Evolutionary conservation across 2,888 invertebrate genomes (phyloP), one percentile per base, ranked within the genome.

Genomic region (Melikaiella ostensackeni): DNA sequence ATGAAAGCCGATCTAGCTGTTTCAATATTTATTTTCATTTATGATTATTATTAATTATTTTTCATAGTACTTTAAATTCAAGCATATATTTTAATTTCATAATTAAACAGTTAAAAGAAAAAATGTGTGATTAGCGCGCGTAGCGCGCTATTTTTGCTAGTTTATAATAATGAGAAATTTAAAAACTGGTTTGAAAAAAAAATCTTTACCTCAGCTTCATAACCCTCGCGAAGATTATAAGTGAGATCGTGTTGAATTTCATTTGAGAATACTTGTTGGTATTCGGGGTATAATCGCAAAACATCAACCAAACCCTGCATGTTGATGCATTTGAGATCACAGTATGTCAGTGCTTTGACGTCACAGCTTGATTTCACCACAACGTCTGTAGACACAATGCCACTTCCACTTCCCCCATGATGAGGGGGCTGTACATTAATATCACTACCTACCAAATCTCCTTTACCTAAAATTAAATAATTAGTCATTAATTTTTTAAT

Each of bases 161-260:
- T 30, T 30, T 30, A 30, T 42, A 2, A 13, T 38, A 35, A 8
- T 35, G 8, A 8, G 8, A 13, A 13, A 13, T 2, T 38, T 13
- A 42, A 16, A 16, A 42, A 42, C 16, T 16, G 16, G 0, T 42
- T 16, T 16, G 16, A 38, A 16, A 16, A 42, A 1, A 13, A 42
- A 42, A 0, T 42, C 42, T 16, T 82, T 90, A 95, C 95, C 93
- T 97, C 97, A 19, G 96, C 96, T 89, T 97, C 97, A 89, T 97
- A 98, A 6, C 98, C 98, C 90, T 98, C 98, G 66, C 98, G 93
- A 74, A 98, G 93, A 92, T 98, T 98, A 92, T 97, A 98, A 0
- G 98, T 98, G 77, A 98, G 94, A 91, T 98, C 98, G 89, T 98
- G 98, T 87, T 97, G 97, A 85, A 98, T 98, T 90, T 98, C 98